These are phyloP conservation scores for Diarsia rubi DNA, from an alignment of 2,888 invertebrate genomes.

Conservation along the genomic window DNA sequence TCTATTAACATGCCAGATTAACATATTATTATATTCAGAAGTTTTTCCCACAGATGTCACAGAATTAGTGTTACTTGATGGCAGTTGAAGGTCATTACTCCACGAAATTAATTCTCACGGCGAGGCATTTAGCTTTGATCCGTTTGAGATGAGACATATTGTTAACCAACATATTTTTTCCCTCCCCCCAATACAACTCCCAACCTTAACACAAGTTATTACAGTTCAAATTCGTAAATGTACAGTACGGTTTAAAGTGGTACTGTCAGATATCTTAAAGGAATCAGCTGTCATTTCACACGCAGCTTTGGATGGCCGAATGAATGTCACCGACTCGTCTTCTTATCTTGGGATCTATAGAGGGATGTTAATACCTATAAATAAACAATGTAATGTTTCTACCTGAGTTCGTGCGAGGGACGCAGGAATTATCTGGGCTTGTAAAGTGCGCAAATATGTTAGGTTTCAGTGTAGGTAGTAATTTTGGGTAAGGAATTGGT, in stretches of 20 bases:
- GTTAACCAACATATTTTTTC: conserved; percentile 68
- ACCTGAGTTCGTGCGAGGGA: conserved; percentile 17
- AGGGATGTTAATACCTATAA: conserved; percentile 54
- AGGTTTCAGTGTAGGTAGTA: background rate
- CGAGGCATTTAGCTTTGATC: conserved; percentile 82
- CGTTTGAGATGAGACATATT: conserved; percentile 81
- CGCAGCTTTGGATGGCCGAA: conserved; percentile 80
- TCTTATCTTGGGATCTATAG: conserved; percentile 63
- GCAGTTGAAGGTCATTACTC: conserved; percentile 84
- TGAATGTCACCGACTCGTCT: conserved; percentile 74
- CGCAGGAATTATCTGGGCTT: conserved; percentile 12
- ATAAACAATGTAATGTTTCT: conserved; percentile 54
- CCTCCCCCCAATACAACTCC: conserved; percentile 39
- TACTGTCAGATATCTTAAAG: conserved; percentile 76
- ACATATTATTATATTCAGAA: conserved; percentile 67
- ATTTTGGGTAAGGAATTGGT: conserved; percentile 5
- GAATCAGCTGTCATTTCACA: conserved; percentile 88
- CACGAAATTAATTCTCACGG: conserved; percentile 88
- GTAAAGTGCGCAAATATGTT: conserved; percentile 26
- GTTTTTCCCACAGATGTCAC: conserved; percentile 82
- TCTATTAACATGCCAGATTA: conserved; percentile 66
- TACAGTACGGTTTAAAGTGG: conserved; percentile 50
- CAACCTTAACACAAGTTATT: conserved; percentile 61
- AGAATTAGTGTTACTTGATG: conserved; percentile 78
- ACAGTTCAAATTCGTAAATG: conserved; percentile 56